Base-by-base conservation (phyloP, 2,113 vertebrate species). In the Platysternon megacephalum region DNA sequence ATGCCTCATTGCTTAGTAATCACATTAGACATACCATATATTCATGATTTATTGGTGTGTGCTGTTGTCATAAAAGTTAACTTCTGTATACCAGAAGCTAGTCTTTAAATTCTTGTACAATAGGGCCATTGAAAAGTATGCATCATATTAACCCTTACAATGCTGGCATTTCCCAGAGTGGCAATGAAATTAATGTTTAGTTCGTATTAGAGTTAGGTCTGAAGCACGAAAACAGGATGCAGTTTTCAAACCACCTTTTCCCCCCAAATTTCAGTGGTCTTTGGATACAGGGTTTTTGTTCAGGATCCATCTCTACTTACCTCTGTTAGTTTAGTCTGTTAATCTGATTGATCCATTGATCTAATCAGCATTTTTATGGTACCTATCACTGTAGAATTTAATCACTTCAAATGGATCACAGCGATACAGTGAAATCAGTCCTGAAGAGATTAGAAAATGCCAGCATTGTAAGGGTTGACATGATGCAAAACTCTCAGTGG, bases 111-210 rank as follows among this genome's bases (percentile, higher is more conserved):
- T 82, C 94, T 96, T 97, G 92, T 89, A 4, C 89, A 93, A 94
- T 61, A 79, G 35, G 79, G 51, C 78, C 80, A 94, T 84, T 86
- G 72, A 94, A 95, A 95, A 39, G 92, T 96, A 82, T 86, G 9
- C n/a, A 79, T 92, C 97, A 29, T 97, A 97, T 89, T 97, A 97
- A 97, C 95, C 83, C 56, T 61, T 61, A 61, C 10, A 13, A 32
- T 61, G 56, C 56, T 32, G 29, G 29, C 56, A 61, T 32, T 61
- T 61, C 28, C 56, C 28, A 61, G 29, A 61, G 12, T 61, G 56
- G 56, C 56, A 32, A 61, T 61, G 6, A 29, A 61, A 29, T 29
- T 5, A 61, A 14, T 32, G 12, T 61, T 61, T 61, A 56, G 29
- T 32, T 61, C 10, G 3, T 61, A 61, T 61, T 61, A 61, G 29